Conservation (phyloP, 2,797 vertebrate species). For the Sebastes diaconus region DNA sequence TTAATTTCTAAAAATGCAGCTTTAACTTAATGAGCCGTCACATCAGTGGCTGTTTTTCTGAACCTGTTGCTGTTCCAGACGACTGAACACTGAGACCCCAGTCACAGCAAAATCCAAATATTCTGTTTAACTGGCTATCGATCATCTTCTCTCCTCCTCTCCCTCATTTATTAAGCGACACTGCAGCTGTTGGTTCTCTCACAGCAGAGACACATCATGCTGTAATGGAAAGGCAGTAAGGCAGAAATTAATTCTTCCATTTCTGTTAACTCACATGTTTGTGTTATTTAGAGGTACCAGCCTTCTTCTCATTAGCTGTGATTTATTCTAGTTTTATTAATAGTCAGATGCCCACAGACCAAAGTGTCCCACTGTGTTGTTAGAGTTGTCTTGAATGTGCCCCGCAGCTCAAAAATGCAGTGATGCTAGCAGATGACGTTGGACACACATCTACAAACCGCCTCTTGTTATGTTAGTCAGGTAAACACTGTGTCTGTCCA, state of each 20-base stretch:
- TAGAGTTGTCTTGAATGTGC: too few relatives aligned
- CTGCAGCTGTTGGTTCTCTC: neutral
- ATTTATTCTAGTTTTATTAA: neutral
- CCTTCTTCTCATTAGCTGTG: neutral
- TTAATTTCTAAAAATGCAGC: neutral
- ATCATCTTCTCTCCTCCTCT: neutral
- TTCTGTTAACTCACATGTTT: neutral
- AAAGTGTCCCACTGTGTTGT: too few relatives aligned
- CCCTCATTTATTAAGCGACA: neutral
- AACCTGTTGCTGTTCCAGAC: slow-evolving; percentile 13
- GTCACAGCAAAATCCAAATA: neutral
- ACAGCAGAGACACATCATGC: neutral
- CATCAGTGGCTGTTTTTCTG: neutral
- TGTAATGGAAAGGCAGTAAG: slow-evolving; percentile 2
- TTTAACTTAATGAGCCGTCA: slow-evolving; percentile 11
- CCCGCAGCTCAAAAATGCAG: too few relatives aligned
- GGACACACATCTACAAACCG: too few relatives aligned
- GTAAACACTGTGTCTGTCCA: too few relatives aligned
- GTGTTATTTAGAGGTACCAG: neutral
- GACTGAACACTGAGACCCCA: slow-evolving; percentile 4
- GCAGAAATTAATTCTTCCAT: neutral
- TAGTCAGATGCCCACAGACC: neutral
- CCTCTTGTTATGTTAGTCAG: too few relatives aligned
- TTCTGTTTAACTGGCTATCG: neutral
- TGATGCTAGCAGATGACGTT: too few relatives aligned